Percentiles rank a stretch among this genome's conserved stretches.
Evolutionary conservation across 1,140 invertebrate genomes (phyloP).

Genomic region (Pemphigus obesinymphae): DNA sequence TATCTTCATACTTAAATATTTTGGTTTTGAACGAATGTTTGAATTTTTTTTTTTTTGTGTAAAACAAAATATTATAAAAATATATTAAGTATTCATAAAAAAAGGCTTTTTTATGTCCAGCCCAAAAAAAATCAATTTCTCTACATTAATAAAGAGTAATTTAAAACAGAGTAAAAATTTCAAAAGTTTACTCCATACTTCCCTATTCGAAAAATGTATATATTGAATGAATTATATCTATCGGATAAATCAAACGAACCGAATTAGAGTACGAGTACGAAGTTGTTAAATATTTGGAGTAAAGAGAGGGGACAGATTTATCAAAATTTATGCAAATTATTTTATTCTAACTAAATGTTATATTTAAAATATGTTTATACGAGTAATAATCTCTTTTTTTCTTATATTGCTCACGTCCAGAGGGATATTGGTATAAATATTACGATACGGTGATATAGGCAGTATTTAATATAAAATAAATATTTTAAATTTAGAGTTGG

Average conservation of each 20-base stretch:
- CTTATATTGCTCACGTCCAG: neutral
- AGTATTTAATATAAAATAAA: neutral
- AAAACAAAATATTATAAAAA: too few relatives aligned
- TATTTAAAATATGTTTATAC: neutral
- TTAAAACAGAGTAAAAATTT: too few relatives aligned
- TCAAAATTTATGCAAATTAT: neutral
- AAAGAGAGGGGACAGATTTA: neutral
- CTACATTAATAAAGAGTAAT: too few relatives aligned
- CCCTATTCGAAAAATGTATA: too few relatives aligned
- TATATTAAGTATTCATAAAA: too few relatives aligned
- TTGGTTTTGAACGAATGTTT: too few relatives aligned
- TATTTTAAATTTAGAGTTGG: neutral
- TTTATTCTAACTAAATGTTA: neutral
- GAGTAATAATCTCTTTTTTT: neutral
- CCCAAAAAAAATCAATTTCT: too few relatives aligned
- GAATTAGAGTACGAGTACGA: too few relatives aligned
- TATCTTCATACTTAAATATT: too few relatives aligned
- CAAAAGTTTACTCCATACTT: too few relatives aligned
- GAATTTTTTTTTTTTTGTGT: too few relatives aligned
- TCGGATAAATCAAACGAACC: neutral
- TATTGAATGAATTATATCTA: neutral
- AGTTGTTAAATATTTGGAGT: neutral
- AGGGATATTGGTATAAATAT: neutral
- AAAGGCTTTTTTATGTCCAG: too few relatives aligned
- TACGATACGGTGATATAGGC: neutral